Evolutionary conservation across 1,140 invertebrate genomes (phyloP).

Genomic region (Diprion similis): DNA sequence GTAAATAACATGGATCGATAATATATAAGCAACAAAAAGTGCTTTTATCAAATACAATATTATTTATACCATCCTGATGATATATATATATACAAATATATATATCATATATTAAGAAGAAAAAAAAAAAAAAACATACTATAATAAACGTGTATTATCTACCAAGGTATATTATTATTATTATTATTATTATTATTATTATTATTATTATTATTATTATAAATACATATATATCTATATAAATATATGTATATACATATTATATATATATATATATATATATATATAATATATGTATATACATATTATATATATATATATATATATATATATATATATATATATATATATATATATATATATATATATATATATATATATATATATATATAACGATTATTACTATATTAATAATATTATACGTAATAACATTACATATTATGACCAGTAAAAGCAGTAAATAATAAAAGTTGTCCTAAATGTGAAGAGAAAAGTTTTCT

Average conservation of each 20-base stretch:
- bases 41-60: constrained; percentile 61
- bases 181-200: constrained; percentile 41
- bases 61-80: constrained; percentile 58
- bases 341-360: constrained; percentile 41
- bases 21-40: constrained; percentile 61
- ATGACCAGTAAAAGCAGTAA: constrained; percentile 55
- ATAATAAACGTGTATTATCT: constrained; percentile 46
- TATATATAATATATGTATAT: constrained; percentile 43
- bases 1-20: constrained; percentile 49
- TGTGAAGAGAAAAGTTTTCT: not conserved
- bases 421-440: constrained; percentile 56
- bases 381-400: constrained; percentile 49
- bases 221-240: constrained; percentile 37
- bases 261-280: constrained; percentile 43
- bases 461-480: constrained; percentile 60
- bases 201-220: no score
- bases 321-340: constrained; percentile 37
- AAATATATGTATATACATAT: constrained; percentile 36
- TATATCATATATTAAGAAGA: constrained; percentile 42
- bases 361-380: constrained; percentile 37
- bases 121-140: constrained; percentile 45
- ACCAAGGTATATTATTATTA: constrained; percentile 53
- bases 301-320: constrained; percentile 36
- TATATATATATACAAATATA: constrained; percentile 40
- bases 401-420: constrained; percentile 52